Base-by-base conservation (phyloP, 2,797 vertebrate species). In the Hephaestus fuliginosus region DNA sequence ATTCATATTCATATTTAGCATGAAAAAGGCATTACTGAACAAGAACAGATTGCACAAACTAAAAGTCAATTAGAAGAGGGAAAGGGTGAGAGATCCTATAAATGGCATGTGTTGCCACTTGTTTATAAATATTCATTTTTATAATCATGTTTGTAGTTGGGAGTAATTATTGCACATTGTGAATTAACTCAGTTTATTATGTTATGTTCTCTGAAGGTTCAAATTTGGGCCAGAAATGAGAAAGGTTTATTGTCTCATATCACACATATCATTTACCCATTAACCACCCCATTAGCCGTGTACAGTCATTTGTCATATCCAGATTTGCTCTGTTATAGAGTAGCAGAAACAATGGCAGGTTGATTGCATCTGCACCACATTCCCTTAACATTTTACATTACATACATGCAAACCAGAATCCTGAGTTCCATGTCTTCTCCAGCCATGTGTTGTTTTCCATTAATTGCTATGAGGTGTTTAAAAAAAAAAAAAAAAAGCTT, bases 1-100 rank as follows among this genome's bases (percentile, higher is more conserved):
- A 87, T 81, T 63, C 65, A 88, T 73, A 70, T 80, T 82, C 62
- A 76, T 78, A 79, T 82, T 78, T 65, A 72, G 64, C 66, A 78
- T 87, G 76, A 68, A 83, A 84, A 78, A 69, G 44, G 39, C 67
- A 80, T 49, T 65, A 80, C 62, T 65, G 78, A 86, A 72, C 25
- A 62, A 53, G 62, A 85, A 82, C 76, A 85, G 66, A 84, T 64
- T 81, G 74, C 51, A 81, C 33, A 57, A 65, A 82, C 65, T 56
- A 68, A 74, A 78, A 76, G 71, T 81, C 76, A 82, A 66, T 83
- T 80, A 76, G 70, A 68, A 30, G 57, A 61, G 9, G 66, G 18
- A 57, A 58, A 73, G 55, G 58, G 65, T 18, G 57, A 74, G 43
- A 43, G 18, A 69, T 56, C 71, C 43, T 58, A 44, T 70, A 77